Conservation (phyloP, 2,888 invertebrate genomes). For the Hydriomena furcata region DNA sequence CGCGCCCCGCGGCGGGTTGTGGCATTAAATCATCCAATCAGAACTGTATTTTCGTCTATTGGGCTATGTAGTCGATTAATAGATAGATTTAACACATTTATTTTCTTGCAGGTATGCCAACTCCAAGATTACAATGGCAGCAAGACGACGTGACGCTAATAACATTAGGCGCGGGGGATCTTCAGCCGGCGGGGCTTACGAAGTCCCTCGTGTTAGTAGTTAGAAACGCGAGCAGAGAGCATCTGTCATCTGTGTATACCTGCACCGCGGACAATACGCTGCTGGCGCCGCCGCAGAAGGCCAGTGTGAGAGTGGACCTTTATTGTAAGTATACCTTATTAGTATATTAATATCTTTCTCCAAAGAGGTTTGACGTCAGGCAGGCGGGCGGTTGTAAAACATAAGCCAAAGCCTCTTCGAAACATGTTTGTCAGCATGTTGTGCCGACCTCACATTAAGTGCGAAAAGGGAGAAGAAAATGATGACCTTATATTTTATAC, state of each 20-base stretch:
- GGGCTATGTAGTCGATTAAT: too few relatives aligned
- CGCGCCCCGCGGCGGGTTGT: too few relatives aligned
- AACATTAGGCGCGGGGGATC: constrained; percentile 57
- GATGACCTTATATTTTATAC: too few relatives aligned
- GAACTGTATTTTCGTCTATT: too few relatives aligned
- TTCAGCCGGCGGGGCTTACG: constrained; percentile 50
- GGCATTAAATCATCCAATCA: too few relatives aligned
- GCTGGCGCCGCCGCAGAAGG: constrained; percentile 85
- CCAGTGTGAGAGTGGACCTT: constrained; percentile 87
- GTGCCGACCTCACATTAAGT: too few relatives aligned
- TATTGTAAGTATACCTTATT: constrained; percentile 78
- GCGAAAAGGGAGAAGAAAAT: too few relatives aligned
- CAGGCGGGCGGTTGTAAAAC: too few relatives aligned
- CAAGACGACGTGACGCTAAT: constrained; percentile 66
- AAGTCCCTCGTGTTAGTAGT: constrained; percentile 61
- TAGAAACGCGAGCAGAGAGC: constrained; percentile 78
- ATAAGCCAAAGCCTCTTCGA: too few relatives aligned
- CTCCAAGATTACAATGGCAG: constrained; percentile 73
- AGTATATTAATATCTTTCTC: too few relatives aligned
- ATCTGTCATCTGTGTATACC: constrained; percentile 86
- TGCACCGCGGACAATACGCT: constrained; percentile 89
- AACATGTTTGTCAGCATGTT: too few relatives aligned
- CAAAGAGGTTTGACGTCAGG: too few relatives aligned
- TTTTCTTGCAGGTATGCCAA: constrained; percentile 61
- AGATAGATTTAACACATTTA: neutral